Evolutionary conservation across 2,113 vertebrate genomes (phyloP), one percentile per base, ranked within the genome.

Genomic region (Ascaphus truei): DNA sequence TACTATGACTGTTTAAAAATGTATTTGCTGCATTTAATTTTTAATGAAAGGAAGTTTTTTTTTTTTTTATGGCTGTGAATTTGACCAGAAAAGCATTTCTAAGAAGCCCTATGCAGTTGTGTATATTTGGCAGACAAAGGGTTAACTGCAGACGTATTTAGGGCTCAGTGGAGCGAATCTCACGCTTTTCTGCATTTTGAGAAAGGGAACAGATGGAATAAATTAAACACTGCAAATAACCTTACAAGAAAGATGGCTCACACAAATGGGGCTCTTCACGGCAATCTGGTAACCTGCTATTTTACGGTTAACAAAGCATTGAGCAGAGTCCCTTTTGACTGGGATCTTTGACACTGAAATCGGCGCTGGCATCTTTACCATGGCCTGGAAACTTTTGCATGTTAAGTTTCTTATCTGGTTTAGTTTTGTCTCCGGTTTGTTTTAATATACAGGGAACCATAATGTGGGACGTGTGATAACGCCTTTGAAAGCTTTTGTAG

Each of bases 161-260:
- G 59, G 52, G 27, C 56, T 71, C 57, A 43, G 8, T 61, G 56
- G 55, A 71, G 67, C 33, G 22, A 27, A 34, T 36, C 34, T 61
- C 47, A 1, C 74, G 41, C 4, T 43, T 67, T 75, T 71, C 37
- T 47, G 10, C 68, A 58, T 36, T 59, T 27, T 10, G 34, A 74
- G 29, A 18, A 58, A 65, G 30, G 62, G 68, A 75, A 15, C 26
- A 41, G 75, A 13, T 51, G 34, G 33, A 75, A 59, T 23, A 76
- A 41, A 47, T 61, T 47, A 33, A 68, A 12, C 1, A 15, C 22
- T 55, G 36, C 55, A 73, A 81, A 64, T 50, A 66, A 43, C 57
- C 52, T 62, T 72, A 72, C 6, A 57, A 67, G 48, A 56, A 81
- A 60, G 48, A 61, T 1, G 1, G 58, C 78, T 75, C 52, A 72